Percentiles rank a stretch among this genome's conserved stretches.
phyloP scores from a whole-genome alignment of 1,140 invertebrate genomes.

The Mamestra configurata region DNA sequence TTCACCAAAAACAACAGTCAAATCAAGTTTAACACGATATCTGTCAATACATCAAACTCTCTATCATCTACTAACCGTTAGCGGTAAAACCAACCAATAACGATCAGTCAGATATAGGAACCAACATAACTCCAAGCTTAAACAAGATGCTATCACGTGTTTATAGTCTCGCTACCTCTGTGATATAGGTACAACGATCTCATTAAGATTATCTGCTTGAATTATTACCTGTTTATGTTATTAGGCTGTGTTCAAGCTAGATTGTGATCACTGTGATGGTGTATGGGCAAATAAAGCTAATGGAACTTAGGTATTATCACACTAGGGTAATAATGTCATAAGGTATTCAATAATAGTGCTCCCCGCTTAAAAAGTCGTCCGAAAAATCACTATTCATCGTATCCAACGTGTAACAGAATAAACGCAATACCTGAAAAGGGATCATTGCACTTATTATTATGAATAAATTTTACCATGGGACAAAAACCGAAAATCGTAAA shows the following conservation, averaged over 20 bases:
- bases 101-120: neutral
- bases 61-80: no score
- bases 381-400: no score
- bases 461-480: no score
- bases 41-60: no score
- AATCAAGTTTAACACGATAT: no score
- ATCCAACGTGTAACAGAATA: no score
- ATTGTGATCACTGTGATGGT: conserved; percentile 1
- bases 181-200: neutral
- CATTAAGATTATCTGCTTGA: conserved; percentile 18
- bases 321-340: neutral
- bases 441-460: no score
- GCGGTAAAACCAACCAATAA: neutral
- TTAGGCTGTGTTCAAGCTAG: conserved; percentile 13
- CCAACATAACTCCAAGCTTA: neutral
- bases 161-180: neutral
- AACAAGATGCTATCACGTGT: conserved; percentile 5
- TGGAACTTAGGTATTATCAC: neutral
- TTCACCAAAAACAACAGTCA: no score
- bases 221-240: conserved; percentile 38
- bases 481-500: no score
- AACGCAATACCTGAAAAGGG: no score
- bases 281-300: neutral
- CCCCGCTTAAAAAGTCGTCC: no score
- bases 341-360: no score